Conservation (phyloP, 2,888 invertebrate genomes). For the Cepaea hortensis region DNA sequence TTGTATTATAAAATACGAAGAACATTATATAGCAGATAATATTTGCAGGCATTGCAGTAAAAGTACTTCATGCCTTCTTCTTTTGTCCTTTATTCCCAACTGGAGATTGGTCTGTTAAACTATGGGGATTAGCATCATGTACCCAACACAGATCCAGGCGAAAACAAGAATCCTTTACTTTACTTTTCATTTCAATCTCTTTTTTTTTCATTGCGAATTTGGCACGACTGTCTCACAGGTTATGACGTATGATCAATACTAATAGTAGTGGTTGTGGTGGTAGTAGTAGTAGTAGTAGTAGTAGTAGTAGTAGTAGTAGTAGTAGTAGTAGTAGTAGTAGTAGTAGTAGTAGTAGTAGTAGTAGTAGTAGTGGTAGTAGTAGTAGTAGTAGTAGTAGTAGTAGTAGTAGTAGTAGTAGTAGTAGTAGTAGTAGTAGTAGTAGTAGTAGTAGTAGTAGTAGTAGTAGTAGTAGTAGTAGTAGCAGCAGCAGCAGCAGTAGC, state of each 20-base stretch:
- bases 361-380: constrained; percentile 33
- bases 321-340: constrained; percentile 28
- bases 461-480: constrained; percentile 18
- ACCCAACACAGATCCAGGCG: too few relatives aligned
- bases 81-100: too few relatives aligned
- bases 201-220: too few relatives aligned
- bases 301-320: constrained; percentile 22
- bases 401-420: constrained; percentile 6
- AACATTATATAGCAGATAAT: too few relatives aligned
- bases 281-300: constrained; percentile 27
- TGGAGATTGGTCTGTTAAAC: too few relatives aligned
- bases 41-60: too few relatives aligned
- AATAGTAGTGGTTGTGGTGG: constrained; percentile 26
- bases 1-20: too few relatives aligned
- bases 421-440: constrained; percentile 10
- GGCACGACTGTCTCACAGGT: too few relatives aligned
- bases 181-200: too few relatives aligned
- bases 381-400: constrained; percentile 21
- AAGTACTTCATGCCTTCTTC: too few relatives aligned
- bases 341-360: constrained; percentile 37
- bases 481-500: not conserved
- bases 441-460: not conserved
- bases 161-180: too few relatives aligned
- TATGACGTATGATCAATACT: not conserved
- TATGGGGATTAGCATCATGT: too few relatives aligned